phyloP scores from a whole-genome alignment of 2,797 vertebrate species.

The Darevskia nairensis region DNA sequence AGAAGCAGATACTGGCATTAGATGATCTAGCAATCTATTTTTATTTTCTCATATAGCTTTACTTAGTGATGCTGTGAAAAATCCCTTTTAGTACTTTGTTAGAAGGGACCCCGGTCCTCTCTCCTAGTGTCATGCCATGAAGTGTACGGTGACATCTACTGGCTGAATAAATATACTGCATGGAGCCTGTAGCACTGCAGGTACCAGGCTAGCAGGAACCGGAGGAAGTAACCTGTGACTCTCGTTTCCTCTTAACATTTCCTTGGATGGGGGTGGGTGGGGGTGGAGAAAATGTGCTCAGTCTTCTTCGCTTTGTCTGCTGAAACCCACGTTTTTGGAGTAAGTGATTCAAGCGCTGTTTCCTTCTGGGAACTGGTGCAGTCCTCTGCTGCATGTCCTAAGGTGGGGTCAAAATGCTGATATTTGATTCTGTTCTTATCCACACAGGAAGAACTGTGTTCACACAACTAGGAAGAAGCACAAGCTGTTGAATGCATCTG shows the following conservation, averaged over 20 bases:
- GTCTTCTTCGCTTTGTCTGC: background rate
- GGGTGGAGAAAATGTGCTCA: background rate
- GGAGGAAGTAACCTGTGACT: background rate
- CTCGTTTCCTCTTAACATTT: background rate
- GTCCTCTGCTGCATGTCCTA: background rate
- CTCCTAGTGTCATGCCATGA: background rate
- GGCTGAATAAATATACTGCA: background rate
- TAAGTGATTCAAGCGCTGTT: too few species aligned
- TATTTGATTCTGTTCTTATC: background rate
- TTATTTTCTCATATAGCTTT: background rate
- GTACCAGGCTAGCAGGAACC: too few species aligned
- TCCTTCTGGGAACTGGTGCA: too few species aligned
- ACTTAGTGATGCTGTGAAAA: background rate
- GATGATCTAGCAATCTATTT: too few species aligned
- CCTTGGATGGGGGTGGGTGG: too few species aligned
- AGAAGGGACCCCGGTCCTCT: background rate
- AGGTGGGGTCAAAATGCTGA: background rate
- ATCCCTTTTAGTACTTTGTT: background rate
- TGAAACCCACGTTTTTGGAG: background rate
- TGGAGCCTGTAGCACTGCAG: background rate
- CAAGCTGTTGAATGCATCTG: background rate
- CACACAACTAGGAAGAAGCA: background rate
- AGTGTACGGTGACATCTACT: background rate
- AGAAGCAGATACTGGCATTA: too few species aligned
- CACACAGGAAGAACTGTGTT: slow-evolving; percentile 6